A percentile compares a stretch with the other conserved stretches of the same genome.
Conservation (phyloP, 2,888 invertebrate species). For the Lutraria lutraria region DNA sequence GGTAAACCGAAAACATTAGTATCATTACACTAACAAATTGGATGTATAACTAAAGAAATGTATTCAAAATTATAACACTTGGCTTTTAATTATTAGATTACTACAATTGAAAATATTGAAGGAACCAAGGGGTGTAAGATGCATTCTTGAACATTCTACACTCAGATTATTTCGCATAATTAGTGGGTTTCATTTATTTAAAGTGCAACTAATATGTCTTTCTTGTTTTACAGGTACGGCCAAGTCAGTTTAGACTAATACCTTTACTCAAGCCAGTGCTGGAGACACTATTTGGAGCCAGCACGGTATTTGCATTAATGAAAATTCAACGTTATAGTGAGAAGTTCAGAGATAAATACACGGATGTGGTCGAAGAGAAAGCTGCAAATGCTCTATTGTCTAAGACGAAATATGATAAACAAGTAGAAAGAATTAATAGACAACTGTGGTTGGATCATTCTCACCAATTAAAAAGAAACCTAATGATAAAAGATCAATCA, state of each 20-base stretch:
- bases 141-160: no score
- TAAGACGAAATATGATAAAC: not conserved
- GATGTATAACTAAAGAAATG: no score
- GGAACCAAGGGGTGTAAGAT: no score
- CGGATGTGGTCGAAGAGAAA: not conserved
- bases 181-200: no score
- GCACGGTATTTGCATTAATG: not conserved
- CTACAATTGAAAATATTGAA: no score
- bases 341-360: not conserved
- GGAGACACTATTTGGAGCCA: not conserved
- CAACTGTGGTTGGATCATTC: not conserved
- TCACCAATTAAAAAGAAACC: not conserved
- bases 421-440: not conserved
- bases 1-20: no score
- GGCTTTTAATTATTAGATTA: no score
- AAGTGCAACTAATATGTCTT: not conserved
- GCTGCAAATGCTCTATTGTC: not conserved
- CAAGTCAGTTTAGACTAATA: constrained; percentile 17
- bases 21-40: no score
- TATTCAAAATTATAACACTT: no score
- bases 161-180: no score
- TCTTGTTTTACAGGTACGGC: constrained; percentile 17
- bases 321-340: not conserved
- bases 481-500: not conserved
- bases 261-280: constrained; percentile 14